A percentile compares a stretch with the other conserved stretches of the same genome.
Evolutionary conservation across 1,140 invertebrate species (phyloP).

Genomic region (Lineus longissimus): DNA sequence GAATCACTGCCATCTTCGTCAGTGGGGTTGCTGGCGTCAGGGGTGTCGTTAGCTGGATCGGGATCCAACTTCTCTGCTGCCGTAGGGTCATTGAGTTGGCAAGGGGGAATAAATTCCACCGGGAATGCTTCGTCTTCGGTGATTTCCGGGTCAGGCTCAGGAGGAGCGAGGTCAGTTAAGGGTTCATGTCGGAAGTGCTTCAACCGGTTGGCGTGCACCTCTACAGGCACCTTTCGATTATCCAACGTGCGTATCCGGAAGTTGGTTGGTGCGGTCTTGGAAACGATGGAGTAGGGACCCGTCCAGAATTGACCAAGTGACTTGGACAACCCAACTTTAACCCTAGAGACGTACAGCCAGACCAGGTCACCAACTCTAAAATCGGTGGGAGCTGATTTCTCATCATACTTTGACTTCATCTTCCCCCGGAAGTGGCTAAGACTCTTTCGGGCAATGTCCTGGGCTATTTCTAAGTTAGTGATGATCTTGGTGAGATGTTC

Average conservation of each 20-base stretch:
- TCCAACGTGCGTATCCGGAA: not conserved
- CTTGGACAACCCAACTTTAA: not conserved
- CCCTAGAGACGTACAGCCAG: not conserved
- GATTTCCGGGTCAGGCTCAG: no score
- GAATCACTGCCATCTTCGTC: no score
- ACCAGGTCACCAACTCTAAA: not conserved
- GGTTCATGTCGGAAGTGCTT: no score
- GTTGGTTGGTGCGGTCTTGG: not conserved
- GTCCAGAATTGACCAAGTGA: not conserved
- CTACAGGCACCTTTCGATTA: not conserved
- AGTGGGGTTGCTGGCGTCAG: no score
- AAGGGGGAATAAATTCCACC: no score
- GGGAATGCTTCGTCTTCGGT: no score
- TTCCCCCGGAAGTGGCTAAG: not conserved
- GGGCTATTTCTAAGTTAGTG: not conserved
- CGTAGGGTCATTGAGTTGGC: no score
- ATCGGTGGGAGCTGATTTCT: not conserved
- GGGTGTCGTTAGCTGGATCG: no score
- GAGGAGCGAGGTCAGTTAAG: no score
- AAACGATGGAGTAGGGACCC: not conserved
- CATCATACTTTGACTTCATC: not conserved
- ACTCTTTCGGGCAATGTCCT: not conserved
- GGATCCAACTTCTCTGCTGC: no score
- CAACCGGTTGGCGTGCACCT: not conserved
- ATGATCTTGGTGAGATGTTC: not conserved